phyloP scores from a whole-genome alignment of 2,888 invertebrate genomes.

The Chirona hameri region DNA sequence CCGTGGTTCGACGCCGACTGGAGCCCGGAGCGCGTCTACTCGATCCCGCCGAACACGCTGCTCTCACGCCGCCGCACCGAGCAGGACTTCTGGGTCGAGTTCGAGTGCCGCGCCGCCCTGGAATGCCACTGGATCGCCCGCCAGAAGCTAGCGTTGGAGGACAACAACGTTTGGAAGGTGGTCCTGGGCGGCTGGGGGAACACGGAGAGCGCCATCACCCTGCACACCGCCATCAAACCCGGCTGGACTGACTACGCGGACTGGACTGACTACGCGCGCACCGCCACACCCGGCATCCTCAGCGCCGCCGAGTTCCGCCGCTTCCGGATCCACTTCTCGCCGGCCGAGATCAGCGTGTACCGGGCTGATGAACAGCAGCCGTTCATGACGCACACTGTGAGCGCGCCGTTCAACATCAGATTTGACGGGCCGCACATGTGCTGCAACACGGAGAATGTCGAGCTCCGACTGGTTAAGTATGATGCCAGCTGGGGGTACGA shows the following conservation, averaged over 20 bases:
- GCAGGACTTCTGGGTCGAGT: constrained; percentile 2
- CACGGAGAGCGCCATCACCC: not conserved
- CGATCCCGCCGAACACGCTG: not conserved
- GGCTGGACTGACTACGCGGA: not conserved
- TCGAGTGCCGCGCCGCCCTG: not conserved
- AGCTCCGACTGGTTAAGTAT: not conserved
- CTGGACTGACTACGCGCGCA: not conserved
- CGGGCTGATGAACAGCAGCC: not conserved
- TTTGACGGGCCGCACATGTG: not conserved
- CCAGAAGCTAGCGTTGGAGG: not conserved
- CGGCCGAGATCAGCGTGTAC: not conserved
- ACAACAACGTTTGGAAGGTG: not conserved
- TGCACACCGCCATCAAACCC: not conserved
- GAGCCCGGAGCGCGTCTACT: not conserved
- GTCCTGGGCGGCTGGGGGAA: not conserved
- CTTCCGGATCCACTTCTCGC: constrained; percentile 23
- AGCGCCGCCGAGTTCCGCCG: constrained; percentile 7
- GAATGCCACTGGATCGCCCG: not conserved
- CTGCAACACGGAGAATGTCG: not conserved
- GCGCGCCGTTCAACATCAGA: not conserved
- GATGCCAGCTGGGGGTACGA: not conserved
- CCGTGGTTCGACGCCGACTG: constrained; percentile 4
- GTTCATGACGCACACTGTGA: not conserved
- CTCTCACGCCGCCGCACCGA: not conserved
- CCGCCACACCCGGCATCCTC: constrained; percentile 13